phyloP scores from a whole-genome alignment of 2,888 invertebrate genomes.

The Zele albiditarsus region DNA sequence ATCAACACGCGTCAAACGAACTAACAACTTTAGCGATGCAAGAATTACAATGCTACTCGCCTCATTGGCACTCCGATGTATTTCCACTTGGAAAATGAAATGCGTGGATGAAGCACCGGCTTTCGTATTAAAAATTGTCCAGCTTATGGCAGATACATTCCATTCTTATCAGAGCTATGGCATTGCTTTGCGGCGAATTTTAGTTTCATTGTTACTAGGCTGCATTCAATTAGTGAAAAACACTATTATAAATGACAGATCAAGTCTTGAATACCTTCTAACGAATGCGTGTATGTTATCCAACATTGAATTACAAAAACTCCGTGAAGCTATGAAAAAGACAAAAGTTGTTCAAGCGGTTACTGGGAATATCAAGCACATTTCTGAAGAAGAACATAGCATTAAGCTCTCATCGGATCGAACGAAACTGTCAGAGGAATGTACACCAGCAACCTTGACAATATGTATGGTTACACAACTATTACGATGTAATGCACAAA shows the following conservation, averaged over 20 bases:
- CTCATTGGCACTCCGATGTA: slow-evolving; percentile 66
- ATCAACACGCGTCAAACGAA: slow-evolving; percentile 59
- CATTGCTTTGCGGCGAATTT: slow-evolving; percentile 63
- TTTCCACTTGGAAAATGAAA: slow-evolving; percentile 64
- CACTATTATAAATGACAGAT: slow-evolving; percentile 59
- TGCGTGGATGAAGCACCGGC: slow-evolving; percentile 58
- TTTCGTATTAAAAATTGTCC: slow-evolving; percentile 60
- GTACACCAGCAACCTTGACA: slow-evolving; percentile 66
- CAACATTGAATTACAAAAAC: slow-evolving; percentile 64
- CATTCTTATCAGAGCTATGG: slow-evolving; percentile 65
- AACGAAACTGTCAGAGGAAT: slow-evolving; percentile 55
- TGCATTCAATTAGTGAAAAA: slow-evolving; percentile 64
- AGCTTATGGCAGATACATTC: slow-evolving; percentile 64
- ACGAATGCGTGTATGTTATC: slow-evolving; percentile 65
- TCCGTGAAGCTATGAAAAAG: slow-evolving; percentile 60
- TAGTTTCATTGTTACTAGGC: slow-evolving; percentile 64
- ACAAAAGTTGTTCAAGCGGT: slow-evolving; percentile 45
- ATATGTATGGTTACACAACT: slow-evolving; percentile 66
- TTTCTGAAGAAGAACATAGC: slow-evolving; percentile 44
- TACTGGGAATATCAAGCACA: slow-evolving; percentile 15
- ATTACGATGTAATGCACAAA: slow-evolving; percentile 55
- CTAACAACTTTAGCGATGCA: slow-evolving; percentile 54
- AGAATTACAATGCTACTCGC: slow-evolving; percentile 65
- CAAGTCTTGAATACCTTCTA: slow-evolving; percentile 64
- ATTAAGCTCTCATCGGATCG: slow-evolving; percentile 45